Conservation (phyloP, 2,113 vertebrate genomes). For the Cyprinodon variegatus region DNA sequence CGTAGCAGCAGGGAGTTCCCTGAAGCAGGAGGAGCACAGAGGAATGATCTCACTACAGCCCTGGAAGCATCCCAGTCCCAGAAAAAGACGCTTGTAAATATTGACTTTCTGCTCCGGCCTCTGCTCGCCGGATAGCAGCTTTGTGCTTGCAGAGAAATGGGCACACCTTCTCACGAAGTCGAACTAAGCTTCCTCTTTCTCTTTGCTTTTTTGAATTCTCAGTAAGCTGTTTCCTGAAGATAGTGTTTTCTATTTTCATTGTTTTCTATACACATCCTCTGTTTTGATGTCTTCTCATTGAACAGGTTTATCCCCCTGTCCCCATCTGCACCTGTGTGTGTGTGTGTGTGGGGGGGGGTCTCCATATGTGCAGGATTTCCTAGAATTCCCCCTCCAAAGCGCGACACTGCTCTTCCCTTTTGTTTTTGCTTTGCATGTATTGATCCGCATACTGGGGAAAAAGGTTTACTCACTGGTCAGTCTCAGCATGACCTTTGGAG, state of each 20-base stretch:
- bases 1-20: conserved; percentile 81
- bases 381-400: conserved; percentile 48
- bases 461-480: conserved; percentile 23
- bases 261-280: background rate
- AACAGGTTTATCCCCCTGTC: conserved; percentile 2
- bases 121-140: conserved; percentile 7
- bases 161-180: conserved; percentile 3
- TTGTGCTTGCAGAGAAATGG: conserved; percentile 27
- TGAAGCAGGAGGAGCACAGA: conserved; percentile 49
- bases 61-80: conserved; percentile 23
- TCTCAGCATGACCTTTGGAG: conserved; percentile 27
- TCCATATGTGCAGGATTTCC: conserved; percentile 43
- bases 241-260: background rate
- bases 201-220: conserved; percentile 4
- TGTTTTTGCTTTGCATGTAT: background rate
- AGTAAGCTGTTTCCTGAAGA: conserved; percentile 42
- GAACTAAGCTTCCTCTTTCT: conserved; percentile 31
- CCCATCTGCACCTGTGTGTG: background rate
- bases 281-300: conserved; percentile 13
- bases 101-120: conserved; percentile 71
- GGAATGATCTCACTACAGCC: conserved; percentile 35
- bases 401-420: conserved; percentile 36
- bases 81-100: conserved; percentile 74
- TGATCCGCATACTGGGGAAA: background rate
- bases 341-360: conserved; percentile 23